phyloP scores from a whole-genome alignment of 2,797 vertebrate species.

The Microchirus variegatus region DNA sequence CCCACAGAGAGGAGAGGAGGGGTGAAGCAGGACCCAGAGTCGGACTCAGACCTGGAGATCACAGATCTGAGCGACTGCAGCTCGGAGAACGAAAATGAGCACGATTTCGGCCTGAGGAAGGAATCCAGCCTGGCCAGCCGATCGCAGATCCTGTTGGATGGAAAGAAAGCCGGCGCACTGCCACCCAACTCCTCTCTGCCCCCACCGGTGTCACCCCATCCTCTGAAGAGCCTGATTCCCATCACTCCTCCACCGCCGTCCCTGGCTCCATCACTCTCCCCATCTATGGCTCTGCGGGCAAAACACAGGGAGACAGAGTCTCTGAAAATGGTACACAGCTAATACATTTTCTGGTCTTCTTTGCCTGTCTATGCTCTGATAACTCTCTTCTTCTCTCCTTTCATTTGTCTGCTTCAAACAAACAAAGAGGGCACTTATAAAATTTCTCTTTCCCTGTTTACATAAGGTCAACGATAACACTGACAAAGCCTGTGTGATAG shows the following conservation, averaged over 20 bases:
- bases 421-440: slow-evolving; percentile 47
- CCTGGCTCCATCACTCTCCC: slow-evolving; percentile 75
- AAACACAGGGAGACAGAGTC: slow-evolving; percentile 85
- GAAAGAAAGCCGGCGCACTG: slow-evolving; percentile 69
- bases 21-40: slow-evolving; percentile 88
- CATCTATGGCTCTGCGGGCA: slow-evolving; percentile 75
- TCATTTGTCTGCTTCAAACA: slow-evolving; percentile 43
- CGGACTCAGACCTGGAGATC: slow-evolving; percentile 93
- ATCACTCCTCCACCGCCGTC: slow-evolving; percentile 78
- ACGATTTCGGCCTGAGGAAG: slow-evolving; percentile 74
- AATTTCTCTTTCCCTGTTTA: slow-evolving; percentile 52
- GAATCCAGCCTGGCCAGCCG: slow-evolving; percentile 66
- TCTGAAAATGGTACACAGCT: slow-evolving; percentile 83
- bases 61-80: slow-evolving; percentile 93
- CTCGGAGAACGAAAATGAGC: slow-evolving; percentile 86
- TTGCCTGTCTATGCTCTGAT: slow-evolving; percentile 67
- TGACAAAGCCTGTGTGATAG: background rate
- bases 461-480: slow-evolving; percentile 33
- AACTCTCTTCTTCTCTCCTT: slow-evolving; percentile 75
- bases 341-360: slow-evolving; percentile 68
- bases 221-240: slow-evolving; percentile 83
- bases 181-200: slow-evolving; percentile 76
- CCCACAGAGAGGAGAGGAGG: slow-evolving; percentile 77
- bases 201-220: slow-evolving; percentile 73
- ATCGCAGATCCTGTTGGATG: slow-evolving; percentile 71